These are phyloP conservation scores for Tetragonisca angustula DNA, from an alignment of 2,888 invertebrate genomes.

Conservation along the genomic window DNA sequence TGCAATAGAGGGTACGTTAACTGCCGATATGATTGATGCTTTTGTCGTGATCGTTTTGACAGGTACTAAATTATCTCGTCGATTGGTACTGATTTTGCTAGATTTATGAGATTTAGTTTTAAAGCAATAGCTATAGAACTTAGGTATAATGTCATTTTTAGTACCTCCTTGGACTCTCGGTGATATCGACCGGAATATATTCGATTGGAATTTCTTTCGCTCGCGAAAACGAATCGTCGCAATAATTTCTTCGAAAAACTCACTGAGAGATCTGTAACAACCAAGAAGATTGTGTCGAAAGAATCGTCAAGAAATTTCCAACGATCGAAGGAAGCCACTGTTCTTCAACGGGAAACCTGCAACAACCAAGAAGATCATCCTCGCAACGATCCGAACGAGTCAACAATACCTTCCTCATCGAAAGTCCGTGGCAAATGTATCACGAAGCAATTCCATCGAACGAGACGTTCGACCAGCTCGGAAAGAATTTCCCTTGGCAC, in stretches of 20 bases:
- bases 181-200: too few species aligned
- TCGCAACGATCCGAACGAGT: neutral
- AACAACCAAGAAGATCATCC: neutral
- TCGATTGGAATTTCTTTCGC: too few species aligned
- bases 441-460: slow-evolving; percentile 3
- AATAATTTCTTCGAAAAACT: neutral
- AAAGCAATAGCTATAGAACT: neutral
- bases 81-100: slow-evolving; percentile 9
- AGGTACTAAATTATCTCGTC: slow-evolving; percentile 10
- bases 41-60: slow-evolving; percentile 4
- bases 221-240: neutral
- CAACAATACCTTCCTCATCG: too few species aligned
- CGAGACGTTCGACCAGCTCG: neutral
- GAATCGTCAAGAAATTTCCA: too few species aligned
- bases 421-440: neutral
- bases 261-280: neutral
- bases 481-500: neutral
- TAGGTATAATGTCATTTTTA: neutral
- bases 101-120: slow-evolving; percentile 1
- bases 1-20: neutral
- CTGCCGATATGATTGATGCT: slow-evolving; percentile 5
- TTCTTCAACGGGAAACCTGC: neutral
- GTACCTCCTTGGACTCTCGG: neutral
- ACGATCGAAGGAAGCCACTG: neutral
- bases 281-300: neutral